phyloP scores from a whole-genome alignment of 2,113 vertebrate species.

The Oncorhynchus nerka region DNA sequence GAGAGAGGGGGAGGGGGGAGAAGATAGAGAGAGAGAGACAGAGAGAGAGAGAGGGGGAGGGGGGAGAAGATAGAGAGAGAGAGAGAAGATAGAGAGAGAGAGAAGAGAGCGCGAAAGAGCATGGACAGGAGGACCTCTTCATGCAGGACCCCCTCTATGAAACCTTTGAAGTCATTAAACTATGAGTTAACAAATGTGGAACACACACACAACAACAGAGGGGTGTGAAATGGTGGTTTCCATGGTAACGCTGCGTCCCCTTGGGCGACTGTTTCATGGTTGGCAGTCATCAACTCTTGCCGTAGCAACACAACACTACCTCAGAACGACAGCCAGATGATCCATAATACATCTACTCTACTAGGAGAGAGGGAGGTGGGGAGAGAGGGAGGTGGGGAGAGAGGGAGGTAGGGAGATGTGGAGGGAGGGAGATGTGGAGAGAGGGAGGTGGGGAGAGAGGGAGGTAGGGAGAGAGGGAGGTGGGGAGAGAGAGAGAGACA shows the following conservation, averaged over 20 bases:
- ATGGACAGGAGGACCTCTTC: neutral
- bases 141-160: conserved; percentile 2
- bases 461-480: too few species aligned
- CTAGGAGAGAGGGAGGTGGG: too few species aligned
- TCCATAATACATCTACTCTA: conserved; percentile 47
- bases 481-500: neutral
- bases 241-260: conserved; percentile 51
- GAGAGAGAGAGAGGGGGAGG: too few species aligned
- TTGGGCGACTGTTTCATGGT: conserved; percentile 20
- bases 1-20: too few species aligned
- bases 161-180: conserved; percentile 5
- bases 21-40: too few species aligned
- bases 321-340: conserved; percentile 29
- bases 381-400: conserved; percentile 10
- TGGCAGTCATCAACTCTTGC: conserved; percentile 21
- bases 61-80: too few species aligned
- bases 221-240: conserved; percentile 55
- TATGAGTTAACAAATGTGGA: conserved; percentile 1
- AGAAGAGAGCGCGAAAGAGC: neutral
- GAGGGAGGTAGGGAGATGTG: neutral
- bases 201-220: conserved; percentile 20
- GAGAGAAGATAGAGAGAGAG: neutral
- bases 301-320: conserved; percentile 8
- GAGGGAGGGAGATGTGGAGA: too few species aligned
- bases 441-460: too few species aligned